phyloP scores from a whole-genome alignment of 2,888 invertebrate genomes.

The Anarsia innoxiella region DNA sequence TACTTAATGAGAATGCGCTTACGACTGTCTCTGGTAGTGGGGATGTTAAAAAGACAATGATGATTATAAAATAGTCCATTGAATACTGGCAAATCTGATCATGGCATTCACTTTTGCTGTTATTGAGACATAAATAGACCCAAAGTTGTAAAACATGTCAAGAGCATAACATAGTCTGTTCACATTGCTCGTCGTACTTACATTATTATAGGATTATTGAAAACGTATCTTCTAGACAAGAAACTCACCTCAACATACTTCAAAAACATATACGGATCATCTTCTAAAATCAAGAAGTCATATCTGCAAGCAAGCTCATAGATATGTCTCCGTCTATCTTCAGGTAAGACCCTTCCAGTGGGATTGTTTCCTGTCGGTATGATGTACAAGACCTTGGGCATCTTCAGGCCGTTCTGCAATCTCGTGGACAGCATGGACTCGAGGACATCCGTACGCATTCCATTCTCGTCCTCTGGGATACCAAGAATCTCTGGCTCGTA shows the following conservation, averaged over 20 bases:
- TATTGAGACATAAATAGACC: too few species aligned
- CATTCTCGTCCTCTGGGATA: slow-evolving; percentile 81
- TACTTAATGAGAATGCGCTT: too few species aligned
- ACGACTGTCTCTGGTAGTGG: too few species aligned
- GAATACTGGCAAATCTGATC: too few species aligned
- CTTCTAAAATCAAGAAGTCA: slow-evolving; percentile 86
- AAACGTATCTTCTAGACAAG: too few species aligned
- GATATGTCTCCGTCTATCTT: slow-evolving; percentile 79
- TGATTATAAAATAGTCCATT: too few species aligned
- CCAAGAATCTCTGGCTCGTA: slow-evolving; percentile 78
- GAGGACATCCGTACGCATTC: slow-evolving; percentile 78
- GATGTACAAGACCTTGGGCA: slow-evolving; percentile 73
- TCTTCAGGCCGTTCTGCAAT: slow-evolving; percentile 57
- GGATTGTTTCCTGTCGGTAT: slow-evolving; percentile 88
- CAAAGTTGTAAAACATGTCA: too few species aligned
- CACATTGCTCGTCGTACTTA: too few species aligned
- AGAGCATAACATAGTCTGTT: too few species aligned
- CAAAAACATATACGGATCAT: slow-evolving; percentile 88
- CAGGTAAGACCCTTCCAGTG: slow-evolving; percentile 80
- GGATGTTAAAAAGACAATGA: too few species aligned
- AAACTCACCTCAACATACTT: slow-evolving; percentile 78
- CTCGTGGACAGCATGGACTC: slow-evolving; percentile 70
- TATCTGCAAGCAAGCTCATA: slow-evolving; percentile 84
- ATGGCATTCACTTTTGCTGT: too few species aligned
- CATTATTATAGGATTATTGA: too few species aligned